These are phyloP conservation scores for Silurus meridionalis DNA, from an alignment of 2,113 vertebrate species.

Conservation along the genomic window DNA sequence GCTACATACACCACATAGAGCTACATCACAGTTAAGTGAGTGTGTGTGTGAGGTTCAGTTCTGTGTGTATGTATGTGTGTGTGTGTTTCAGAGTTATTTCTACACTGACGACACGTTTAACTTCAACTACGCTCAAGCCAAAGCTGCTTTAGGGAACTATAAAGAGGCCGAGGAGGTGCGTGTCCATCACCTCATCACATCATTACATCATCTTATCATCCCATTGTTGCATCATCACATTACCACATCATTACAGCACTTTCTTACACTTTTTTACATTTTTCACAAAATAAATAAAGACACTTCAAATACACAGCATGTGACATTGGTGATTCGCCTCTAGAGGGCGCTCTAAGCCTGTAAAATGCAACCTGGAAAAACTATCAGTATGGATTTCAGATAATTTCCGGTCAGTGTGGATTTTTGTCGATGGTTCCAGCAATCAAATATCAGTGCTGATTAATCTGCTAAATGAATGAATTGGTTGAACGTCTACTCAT, in stretches of 20 bases:
- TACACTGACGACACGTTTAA: conserved; percentile 95
- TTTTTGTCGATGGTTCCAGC: too few species aligned
- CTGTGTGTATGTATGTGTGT: neutral
- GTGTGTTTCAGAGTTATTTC: conserved; percentile 85
- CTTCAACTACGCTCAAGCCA: conserved; percentile 97
- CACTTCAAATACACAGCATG: too few species aligned
- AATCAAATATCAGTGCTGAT: too few species aligned
- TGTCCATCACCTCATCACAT: neutral
- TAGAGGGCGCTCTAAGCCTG: too few species aligned
- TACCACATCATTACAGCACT: neutral
- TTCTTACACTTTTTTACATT: too few species aligned
- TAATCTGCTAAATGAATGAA: too few species aligned
- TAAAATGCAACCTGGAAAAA: too few species aligned
- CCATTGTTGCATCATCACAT: neutral
- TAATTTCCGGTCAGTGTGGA: too few species aligned
- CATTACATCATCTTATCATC: neutral
- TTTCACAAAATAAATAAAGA: too few species aligned
- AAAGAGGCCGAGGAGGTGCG: conserved; percentile 91
- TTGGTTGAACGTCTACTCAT: neutral
- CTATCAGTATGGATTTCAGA: too few species aligned
- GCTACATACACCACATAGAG: neutral
- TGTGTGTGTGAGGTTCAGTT: neutral
- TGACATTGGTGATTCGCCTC: too few species aligned
- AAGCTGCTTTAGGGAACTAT: conserved; percentile 88
- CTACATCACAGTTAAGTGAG: too few species aligned